These are phyloP conservation scores for Nyctalus aviator DNA, from an alignment of 2,797 vertebrate genomes.

Conservation along the genomic window DNA sequence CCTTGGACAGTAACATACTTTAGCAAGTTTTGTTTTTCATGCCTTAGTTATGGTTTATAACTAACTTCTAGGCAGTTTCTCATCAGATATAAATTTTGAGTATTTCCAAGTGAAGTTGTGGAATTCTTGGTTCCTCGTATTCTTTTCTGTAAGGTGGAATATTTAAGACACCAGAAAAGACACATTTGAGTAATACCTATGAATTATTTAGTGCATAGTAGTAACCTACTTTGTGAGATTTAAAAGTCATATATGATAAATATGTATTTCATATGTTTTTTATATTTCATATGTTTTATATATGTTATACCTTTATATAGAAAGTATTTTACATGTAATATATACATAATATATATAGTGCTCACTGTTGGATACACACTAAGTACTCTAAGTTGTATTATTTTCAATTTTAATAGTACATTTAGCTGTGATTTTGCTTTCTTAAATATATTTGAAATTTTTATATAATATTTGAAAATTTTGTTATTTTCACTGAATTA, in stretches of 20 bases:
- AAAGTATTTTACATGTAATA: not conserved
- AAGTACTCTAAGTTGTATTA: not conserved
- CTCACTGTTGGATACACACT: not conserved
- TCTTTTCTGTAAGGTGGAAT: slow-evolving; percentile 21
- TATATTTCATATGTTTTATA: not conserved
- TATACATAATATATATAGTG: not conserved
- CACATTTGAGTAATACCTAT: not conserved
- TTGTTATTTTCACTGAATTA: slow-evolving; percentile 60
- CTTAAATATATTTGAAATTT: not conserved
- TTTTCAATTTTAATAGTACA: not conserved
- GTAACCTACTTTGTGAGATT: slow-evolving; percentile 31
- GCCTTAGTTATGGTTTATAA: not conserved
- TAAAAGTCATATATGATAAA: slow-evolving; percentile 9
- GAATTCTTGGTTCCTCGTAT: slow-evolving; percentile 25
- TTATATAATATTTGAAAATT: slow-evolving; percentile 34
- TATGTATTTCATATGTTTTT: not conserved
- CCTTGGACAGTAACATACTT: not conserved
- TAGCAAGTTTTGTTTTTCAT: slow-evolving; percentile 6
- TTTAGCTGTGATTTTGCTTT: slow-evolving; percentile 50
- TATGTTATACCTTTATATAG: not conserved
- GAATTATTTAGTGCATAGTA: not conserved
- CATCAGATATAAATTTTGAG: not conserved
- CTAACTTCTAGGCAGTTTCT: not conserved
- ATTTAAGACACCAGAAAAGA: not conserved
- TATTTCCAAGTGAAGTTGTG: not conserved